Evolutionary conservation across 2,888 invertebrate species (phyloP).

Genomic region (Thysanoteuthis rhombus): DNA sequence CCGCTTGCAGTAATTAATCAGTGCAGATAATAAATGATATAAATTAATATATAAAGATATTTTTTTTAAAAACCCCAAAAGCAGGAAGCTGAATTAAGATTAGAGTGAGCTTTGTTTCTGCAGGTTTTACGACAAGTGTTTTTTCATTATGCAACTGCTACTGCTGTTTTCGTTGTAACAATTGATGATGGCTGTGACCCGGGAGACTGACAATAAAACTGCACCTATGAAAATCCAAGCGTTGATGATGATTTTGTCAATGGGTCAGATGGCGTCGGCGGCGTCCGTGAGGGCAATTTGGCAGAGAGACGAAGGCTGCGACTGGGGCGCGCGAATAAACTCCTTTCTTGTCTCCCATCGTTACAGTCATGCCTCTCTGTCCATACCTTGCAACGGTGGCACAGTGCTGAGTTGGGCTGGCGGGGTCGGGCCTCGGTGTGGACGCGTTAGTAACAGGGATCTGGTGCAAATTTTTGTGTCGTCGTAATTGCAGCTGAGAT

Average conservation of each 20-base stretch:
- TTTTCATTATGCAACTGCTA: not conserved
- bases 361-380: not conserved
- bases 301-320: not conserved
- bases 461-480: not conserved
- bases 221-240: not conserved
- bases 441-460: not conserved
- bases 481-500: not conserved
- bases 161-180: not conserved
- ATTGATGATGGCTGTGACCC: not conserved
- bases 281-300: not conserved
- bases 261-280: not conserved
- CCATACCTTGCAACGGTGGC: not conserved
- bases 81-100: not conserved
- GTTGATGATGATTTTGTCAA: not conserved
- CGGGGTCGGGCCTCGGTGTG: not conserved
- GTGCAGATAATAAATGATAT: not conserved
- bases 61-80: not conserved
- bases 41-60: no score
- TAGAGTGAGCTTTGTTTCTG: not conserved
- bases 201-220: not conserved
- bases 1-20: not conserved
- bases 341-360: not conserved
- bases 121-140: not conserved
- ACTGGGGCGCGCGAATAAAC: not conserved
- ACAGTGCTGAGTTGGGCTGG: no score